Evolutionary conservation across 2,888 invertebrate genomes (phyloP).

Genomic region (Drosophila conformis): DNA sequence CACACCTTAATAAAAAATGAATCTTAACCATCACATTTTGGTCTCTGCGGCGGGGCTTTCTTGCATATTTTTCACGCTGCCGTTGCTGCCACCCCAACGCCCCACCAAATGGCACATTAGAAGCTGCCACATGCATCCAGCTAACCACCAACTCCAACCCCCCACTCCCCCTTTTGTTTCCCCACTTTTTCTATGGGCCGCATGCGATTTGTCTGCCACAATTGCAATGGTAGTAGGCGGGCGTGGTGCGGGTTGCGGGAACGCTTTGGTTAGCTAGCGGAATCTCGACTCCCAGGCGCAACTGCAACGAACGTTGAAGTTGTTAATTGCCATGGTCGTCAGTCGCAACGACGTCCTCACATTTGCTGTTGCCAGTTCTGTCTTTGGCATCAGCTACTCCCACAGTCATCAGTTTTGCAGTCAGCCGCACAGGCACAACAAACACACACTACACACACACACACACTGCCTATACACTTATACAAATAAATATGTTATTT

Average conservation of each 20-base stretch:
- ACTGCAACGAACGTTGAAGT: slow-evolving; percentile 75
- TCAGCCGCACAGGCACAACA: slow-evolving; percentile 12
- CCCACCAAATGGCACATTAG: slow-evolving; percentile 49
- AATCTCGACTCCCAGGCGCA: slow-evolving; percentile 22
- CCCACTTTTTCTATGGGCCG: slow-evolving; percentile 52
- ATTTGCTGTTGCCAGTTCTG: slow-evolving; percentile 23
- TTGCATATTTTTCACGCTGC: slow-evolving; percentile 78
- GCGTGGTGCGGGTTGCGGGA: background rate
- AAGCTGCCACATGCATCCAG: slow-evolving; percentile 44
- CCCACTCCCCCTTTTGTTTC: no score
- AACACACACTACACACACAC: slow-evolving; percentile 21
- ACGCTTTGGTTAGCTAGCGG: background rate
- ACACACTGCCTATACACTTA: background rate
- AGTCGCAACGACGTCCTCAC: slow-evolving; percentile 61
- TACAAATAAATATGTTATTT: background rate
- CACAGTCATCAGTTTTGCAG: slow-evolving; percentile 47
- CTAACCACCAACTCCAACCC: background rate
- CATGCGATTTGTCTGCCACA: slow-evolving; percentile 68
- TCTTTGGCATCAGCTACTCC: slow-evolving; percentile 55
- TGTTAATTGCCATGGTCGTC: slow-evolving; percentile 78
- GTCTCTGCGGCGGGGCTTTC: slow-evolving; percentile 49
- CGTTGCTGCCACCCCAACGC: slow-evolving; percentile 43
- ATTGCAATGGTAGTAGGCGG: background rate
- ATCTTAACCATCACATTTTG: slow-evolving; percentile 64
- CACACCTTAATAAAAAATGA: slow-evolving; percentile 52